Evolutionary conservation across 2,113 vertebrate species (phyloP).

Genomic region (Enhydra lutris): DNA sequence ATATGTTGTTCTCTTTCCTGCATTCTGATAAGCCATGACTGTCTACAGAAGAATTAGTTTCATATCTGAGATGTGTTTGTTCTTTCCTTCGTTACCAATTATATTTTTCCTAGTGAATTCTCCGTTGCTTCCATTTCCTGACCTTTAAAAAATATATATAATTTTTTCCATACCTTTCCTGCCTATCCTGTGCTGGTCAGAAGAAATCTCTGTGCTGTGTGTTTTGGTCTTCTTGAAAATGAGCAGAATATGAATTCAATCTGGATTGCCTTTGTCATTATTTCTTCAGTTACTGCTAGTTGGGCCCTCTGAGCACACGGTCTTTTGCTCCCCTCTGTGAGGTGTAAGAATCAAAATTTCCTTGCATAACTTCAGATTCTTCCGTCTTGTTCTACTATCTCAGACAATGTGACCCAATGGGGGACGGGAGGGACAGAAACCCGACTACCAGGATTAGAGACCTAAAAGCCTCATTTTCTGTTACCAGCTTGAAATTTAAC

Average conservation of each 20-base stretch:
- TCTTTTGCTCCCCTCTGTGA: not conserved
- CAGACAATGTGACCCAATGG: not conserved
- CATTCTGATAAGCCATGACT: not conserved
- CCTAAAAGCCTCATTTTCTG: not conserved
- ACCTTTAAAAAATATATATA: not conserved
- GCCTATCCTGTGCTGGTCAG: not conserved
- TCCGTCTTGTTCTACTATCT: not conserved
- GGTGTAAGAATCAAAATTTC: not conserved
- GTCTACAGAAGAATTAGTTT: not conserved
- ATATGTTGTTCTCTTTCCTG: not conserved
- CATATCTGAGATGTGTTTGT: not conserved
- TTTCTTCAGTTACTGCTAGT: not conserved
- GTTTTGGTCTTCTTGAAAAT: not conserved
- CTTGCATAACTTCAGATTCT: not conserved
- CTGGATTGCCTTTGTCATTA: not conserved
- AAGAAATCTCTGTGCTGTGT: not conserved
- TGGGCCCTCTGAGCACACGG: not conserved
- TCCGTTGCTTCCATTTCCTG: not conserved
- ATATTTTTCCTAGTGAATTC: not conserved
- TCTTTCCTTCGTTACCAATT: not conserved
- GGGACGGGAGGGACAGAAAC: not conserved
- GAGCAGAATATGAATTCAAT: not conserved
- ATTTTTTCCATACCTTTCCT: not conserved
- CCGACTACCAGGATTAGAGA: not conserved
- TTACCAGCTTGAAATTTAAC: not conserved